Base-by-base conservation (phyloP, 2,113 vertebrate species). In the Pseudopodoces humilis region DNA sequence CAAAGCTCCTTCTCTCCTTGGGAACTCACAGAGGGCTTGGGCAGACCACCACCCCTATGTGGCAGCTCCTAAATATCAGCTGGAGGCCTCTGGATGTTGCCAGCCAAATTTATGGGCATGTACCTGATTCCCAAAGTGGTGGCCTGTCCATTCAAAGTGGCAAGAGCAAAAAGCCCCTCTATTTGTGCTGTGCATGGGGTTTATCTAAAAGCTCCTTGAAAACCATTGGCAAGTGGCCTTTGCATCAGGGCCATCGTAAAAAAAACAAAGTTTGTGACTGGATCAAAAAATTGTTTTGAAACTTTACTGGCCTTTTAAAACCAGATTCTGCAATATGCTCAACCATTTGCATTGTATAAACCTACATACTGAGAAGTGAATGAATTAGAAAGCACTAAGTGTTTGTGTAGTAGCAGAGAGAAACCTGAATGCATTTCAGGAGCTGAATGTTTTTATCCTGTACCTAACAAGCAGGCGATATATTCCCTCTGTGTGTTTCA, bases 1-100 rank as follows among this genome's bases (percentile, higher is more conserved):
- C 86, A 84, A 58, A 94, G 64, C 23, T 86, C 60, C 33, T 72
- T 78, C 77, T 88, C 25, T 85, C 50, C 71, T 39, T 71, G n/a
- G 65, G 65, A 91, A 3, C 35, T 70, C 58, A 31, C 4, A 7
- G 56, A 69, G 67, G 50, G 16, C 59, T 94, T 88, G 72, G 59
- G 23, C 31, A 72, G 55, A 70, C 30, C 35, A 55, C 18, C 62
- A 39, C 19, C 23, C 9, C 27, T 16, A 11, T 0, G 0, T 27
- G 30, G 46, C 39, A 63, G 39, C 4, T 78, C 76, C 52, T 47
- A 52, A 47, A 46, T 60, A 15, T 7, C 37, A 58, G 9, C 23
- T 88, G 41, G 44, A 88, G 33, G 39, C 37, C 69, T 78, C 79
- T 83, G 82, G 56, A 22, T 60, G 13, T 39, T 75, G 47, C 21